Evolutionary conservation across 2,797 vertebrate species (phyloP).

Genomic region (Emydoidea blandingii): DNA sequence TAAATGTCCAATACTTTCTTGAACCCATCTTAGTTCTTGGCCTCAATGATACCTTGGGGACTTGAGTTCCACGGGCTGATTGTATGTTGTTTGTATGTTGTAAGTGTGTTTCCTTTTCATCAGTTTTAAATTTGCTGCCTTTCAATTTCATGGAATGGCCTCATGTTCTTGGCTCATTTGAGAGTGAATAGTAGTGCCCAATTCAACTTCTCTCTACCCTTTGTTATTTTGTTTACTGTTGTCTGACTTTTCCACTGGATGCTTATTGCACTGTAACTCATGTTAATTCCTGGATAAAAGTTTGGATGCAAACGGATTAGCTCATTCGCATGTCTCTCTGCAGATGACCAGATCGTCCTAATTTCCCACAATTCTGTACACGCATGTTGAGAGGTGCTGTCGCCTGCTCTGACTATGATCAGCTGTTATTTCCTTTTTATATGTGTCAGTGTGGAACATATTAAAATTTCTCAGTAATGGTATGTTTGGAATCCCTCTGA

Average conservation of each 20-base stretch:
- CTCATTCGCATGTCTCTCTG: neutral
- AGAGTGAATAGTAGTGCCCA: neutral
- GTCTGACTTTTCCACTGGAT: neutral
- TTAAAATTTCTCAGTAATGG: constrained; percentile 86
- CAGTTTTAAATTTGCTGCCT: constrained; percentile 33
- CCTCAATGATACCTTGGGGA: constrained; percentile 58
- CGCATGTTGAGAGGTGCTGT: constrained; percentile 59
- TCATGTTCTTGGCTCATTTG: neutral
- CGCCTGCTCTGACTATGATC: constrained; percentile 79
- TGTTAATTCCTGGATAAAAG: constrained; percentile 40
- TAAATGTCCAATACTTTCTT: constrained; percentile 40
- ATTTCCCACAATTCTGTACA: constrained; percentile 9
- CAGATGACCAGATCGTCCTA: constrained; percentile 6
- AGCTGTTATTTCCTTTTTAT: constrained; percentile 90
- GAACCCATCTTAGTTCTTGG: neutral
- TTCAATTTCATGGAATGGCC: constrained; percentile 38
- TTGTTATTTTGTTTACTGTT: neutral
- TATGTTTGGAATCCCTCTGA: constrained; percentile 88
- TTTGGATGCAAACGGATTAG: constrained; percentile 27
- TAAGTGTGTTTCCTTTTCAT: constrained; percentile 54
- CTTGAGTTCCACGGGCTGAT: constrained; percentile 3
- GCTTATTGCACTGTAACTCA: constrained; percentile 25
- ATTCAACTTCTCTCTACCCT: constrained; percentile 7
- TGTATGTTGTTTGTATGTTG: constrained; percentile 46
- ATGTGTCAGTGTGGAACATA: constrained; percentile 87